These are phyloP conservation scores for Platycnemis pennipes DNA, from an alignment of 2,888 invertebrate species.

Conservation along the genomic window DNA sequence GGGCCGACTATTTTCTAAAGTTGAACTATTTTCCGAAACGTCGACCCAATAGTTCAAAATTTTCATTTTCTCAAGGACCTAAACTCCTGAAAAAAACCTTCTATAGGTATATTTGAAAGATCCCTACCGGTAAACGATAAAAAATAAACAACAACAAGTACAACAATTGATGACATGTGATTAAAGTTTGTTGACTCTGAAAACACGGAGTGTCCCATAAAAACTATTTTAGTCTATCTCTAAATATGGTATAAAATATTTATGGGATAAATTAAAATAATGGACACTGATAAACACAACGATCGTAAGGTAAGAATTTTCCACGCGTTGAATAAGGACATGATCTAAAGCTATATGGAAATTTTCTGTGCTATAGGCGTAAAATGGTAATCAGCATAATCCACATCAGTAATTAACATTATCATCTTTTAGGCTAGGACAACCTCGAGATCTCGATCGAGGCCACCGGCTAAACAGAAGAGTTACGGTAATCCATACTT, in stretches of 20 bases:
- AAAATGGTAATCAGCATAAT: too few relatives aligned
- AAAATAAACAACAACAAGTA: neutral
- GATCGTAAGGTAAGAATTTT: neutral
- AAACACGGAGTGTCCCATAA: neutral
- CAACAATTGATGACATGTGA: neutral
- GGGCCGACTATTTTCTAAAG: too few relatives aligned
- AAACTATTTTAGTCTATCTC: neutral
- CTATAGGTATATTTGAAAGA: too few relatives aligned
- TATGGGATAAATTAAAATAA: neutral
- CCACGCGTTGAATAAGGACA: neutral
- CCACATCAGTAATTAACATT: neutral
- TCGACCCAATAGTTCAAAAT: too few relatives aligned
- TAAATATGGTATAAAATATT: neutral
- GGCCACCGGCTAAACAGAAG: neutral
- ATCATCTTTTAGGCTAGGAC: neutral
- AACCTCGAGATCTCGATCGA: neutral
- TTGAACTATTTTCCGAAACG: too few relatives aligned
- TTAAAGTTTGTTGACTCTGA: neutral
- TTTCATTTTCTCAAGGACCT: too few relatives aligned
- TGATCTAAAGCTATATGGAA: too few relatives aligned
- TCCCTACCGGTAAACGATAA: too few relatives aligned
- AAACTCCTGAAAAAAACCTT: too few relatives aligned
- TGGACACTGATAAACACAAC: neutral
- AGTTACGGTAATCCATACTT: neutral
- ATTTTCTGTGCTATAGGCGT: too few relatives aligned